Percentiles rank a stretch among this genome's conserved stretches.
Conservation (phyloP, 1,140 invertebrate genomes). For the Eupristina koningsbergeri region DNA sequence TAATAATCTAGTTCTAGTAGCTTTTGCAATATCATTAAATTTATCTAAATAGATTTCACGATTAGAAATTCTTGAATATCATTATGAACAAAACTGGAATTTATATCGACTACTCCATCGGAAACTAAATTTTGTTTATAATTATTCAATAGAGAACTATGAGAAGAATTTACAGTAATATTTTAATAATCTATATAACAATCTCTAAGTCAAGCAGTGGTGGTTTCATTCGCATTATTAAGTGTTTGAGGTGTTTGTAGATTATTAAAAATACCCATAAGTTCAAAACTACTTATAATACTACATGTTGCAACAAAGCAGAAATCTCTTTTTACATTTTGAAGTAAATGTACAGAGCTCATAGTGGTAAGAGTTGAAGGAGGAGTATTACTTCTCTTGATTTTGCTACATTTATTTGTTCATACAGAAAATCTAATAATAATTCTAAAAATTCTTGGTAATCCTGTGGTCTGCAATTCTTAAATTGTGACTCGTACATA, state of each 20-base stretch:
- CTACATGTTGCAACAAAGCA: slow-evolving; percentile 56
- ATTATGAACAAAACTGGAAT: slow-evolving; percentile 66
- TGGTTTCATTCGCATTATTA: slow-evolving; percentile 67
- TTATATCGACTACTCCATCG: slow-evolving; percentile 63
- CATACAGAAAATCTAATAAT: slow-evolving; percentile 79
- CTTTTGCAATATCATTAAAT: slow-evolving; percentile 76
- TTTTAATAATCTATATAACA: slow-evolving; percentile 64
- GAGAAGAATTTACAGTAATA: slow-evolving; percentile 66
- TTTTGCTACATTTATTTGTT: slow-evolving; percentile 77
- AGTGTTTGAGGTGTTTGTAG: slow-evolving; percentile 62
- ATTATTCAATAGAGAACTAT: slow-evolving; percentile 63
- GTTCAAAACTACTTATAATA: slow-evolving; percentile 60
- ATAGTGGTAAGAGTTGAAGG: slow-evolving; percentile 64
- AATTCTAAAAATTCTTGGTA: slow-evolving; percentile 84
- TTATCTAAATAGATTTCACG: slow-evolving; percentile 56
- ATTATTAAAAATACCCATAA: slow-evolving; percentile 64
- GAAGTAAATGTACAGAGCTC: slow-evolving; percentile 63
- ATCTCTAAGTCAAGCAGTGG: slow-evolving; percentile 68
- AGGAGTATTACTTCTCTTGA: slow-evolving; percentile 62
- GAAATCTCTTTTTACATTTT: slow-evolving; percentile 58
- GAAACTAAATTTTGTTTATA: slow-evolving; percentile 66
- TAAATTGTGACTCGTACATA: slow-evolving; percentile 79
- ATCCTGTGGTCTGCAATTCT: slow-evolving; percentile 80
- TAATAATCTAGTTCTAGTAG: slow-evolving; percentile 79
- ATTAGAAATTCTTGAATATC: slow-evolving; percentile 58